A percentile compares a stretch with the other conserved stretches of the same genome.
Evolutionary conservation across 1,140 invertebrate genomes (phyloP).

Genomic region (Diuraphis noxia): DNA sequence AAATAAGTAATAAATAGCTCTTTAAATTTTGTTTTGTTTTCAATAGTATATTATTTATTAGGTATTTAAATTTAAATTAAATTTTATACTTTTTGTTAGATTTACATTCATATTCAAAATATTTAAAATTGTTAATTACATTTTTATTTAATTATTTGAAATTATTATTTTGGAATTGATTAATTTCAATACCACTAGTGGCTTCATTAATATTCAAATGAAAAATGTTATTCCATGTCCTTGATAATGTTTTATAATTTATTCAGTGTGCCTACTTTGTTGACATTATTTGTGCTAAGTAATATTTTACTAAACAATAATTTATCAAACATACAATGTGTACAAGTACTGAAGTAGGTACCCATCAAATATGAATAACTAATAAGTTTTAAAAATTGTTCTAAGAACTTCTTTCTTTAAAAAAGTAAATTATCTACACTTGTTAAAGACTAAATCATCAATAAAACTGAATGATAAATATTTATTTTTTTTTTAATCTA

Average conservation of each 20-base stretch:
- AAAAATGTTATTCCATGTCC: conserved; percentile 31
- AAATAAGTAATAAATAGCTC: no score
- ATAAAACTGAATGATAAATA: neutral
- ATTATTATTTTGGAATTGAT: conserved; percentile 15
- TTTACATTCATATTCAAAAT: neutral
- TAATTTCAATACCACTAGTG: neutral
- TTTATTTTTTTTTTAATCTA: neutral
- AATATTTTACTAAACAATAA: neutral
- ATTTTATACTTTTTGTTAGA: neutral
- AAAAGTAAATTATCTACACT: neutral
- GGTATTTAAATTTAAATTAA: neutral
- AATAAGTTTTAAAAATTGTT: neutral
- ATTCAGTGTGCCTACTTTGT: conserved; percentile 22
- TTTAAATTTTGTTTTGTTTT: no score
- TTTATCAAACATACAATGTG: neutral
- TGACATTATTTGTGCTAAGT: neutral
- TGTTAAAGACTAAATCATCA: neutral
- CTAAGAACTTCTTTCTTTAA: neutral
- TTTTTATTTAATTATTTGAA: neutral
- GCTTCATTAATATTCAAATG: conserved; percentile 46
- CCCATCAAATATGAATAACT: neutral
- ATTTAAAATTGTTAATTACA: neutral
- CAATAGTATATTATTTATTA: neutral
- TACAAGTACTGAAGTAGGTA: no score
- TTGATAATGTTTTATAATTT: conserved; percentile 32